Percentiles rank a stretch among this genome's conserved stretches.
Conservation (phyloP, 2,113 vertebrate species). For the Cephalophus harveyi region DNA sequence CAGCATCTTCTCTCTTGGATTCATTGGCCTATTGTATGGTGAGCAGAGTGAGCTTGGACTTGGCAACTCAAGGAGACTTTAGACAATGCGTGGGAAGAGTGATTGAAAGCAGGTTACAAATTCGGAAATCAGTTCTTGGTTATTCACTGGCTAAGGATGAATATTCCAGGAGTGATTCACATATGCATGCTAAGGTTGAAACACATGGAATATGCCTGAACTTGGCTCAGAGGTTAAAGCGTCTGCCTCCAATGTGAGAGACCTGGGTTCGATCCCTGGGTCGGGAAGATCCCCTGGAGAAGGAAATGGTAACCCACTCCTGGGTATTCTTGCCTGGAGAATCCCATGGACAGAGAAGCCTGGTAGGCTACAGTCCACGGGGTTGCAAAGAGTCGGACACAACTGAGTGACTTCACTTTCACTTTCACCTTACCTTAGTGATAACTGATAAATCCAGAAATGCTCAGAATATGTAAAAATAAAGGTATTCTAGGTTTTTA, state of each 20-base stretch:
- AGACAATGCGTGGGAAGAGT: neutral
- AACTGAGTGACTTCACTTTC: no score
- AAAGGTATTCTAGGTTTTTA: neutral
- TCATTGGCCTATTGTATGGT: neutral
- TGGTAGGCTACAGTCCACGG: no score
- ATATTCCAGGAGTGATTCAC: neutral
- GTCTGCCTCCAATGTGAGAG: no score
- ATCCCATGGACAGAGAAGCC: no score
- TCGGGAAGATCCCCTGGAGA: no score
- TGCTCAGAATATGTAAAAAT: neutral
- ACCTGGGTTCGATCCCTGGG: no score
- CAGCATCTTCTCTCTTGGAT: neutral
- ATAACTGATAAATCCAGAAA: neutral
- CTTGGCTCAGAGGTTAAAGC: neutral
- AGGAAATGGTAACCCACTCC: no score
- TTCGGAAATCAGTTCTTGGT: neutral
- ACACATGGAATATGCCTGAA: neutral
- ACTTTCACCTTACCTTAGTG: neutral
- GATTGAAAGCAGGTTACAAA: neutral
- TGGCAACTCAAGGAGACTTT: neutral
- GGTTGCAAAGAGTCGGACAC: rapidly evolving
- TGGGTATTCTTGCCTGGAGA: no score
- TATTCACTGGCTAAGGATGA: neutral
- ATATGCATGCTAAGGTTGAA: neutral
- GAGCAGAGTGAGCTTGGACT: neutral